Base-by-base conservation (phyloP, 2,113 vertebrate genomes). In the Mastomys natalensis region DNA sequence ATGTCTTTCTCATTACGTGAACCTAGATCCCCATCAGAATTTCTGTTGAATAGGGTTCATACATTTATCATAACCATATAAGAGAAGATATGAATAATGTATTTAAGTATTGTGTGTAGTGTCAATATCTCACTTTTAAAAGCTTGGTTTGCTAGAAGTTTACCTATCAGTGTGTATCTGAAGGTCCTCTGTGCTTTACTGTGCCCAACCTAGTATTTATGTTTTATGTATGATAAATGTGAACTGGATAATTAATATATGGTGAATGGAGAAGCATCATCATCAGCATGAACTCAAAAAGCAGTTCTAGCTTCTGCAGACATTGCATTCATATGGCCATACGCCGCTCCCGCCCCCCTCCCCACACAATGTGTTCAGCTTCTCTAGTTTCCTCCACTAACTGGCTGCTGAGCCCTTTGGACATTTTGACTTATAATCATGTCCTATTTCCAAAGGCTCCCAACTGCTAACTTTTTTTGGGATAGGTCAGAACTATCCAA, bases 361-460 rank as follows among this genome's bases (percentile, higher is more conserved):
- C 51, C 24, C 34, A 80, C 19, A 51, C 26, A n/a, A 13, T 21
- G 11, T 72, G 43, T 87, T 77, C 4, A 6, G 31, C 53, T 51
- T 80, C 68, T 5, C 24, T 16, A 17, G 40, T 45, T 74, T 53
- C 24, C 7, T 19, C 21, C 5, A 11, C 48, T 48, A 12, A 45
- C 3, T 2, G 48, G 21, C 53, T 43, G 40, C 7, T 22, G 43
- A 0, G 2, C 9, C 19, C 16, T 86, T 74, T 5, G 0, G 31
- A 37, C 86, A 91, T 53, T 74, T 24, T 34, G 66, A 60, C 45
- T 78, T 43, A 10, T 29, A 19, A 7, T 29, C 26, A 82, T 22
- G 31, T 80, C 7, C 40, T 10, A 10, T 58, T 87, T 31, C 45
- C 40, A 48, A 43, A 80, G 64, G 48, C 7, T n/a, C 1, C 17